Conservation (phyloP, 2,797 vertebrate genomes). For the Rousettus madagascariensis region DNA sequence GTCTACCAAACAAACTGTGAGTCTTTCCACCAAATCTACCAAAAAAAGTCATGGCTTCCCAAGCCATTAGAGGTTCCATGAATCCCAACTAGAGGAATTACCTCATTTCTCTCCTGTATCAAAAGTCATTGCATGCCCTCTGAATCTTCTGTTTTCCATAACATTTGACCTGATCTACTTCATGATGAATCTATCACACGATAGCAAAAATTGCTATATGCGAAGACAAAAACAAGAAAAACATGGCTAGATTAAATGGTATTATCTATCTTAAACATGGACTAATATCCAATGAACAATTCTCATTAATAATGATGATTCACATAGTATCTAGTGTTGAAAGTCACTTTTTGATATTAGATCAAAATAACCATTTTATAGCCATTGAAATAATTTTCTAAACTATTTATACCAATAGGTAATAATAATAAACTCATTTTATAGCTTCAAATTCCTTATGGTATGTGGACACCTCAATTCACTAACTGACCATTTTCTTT, state of each 20-base stretch:
- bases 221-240: conserved; percentile 44
- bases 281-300: not conserved
- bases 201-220: not conserved
- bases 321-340: not conserved
- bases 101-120: not conserved
- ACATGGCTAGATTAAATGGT: not conserved
- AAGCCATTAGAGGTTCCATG: not conserved
- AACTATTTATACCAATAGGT: not conserved
- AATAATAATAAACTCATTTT: conserved; percentile 4
- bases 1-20: not conserved
- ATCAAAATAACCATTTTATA: conserved; percentile 35
- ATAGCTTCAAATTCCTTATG: not conserved
- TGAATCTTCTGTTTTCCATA: conserved; percentile 17
- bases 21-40: not conserved
- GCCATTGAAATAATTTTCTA: not conserved
- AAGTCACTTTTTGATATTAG: not conserved
- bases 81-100: not conserved
- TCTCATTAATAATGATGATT: not conserved
- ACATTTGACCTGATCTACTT: not conserved
- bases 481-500: not conserved
- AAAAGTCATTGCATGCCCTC: not conserved
- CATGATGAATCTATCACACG: not conserved
- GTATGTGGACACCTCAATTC: not conserved
- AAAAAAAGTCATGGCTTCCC: not conserved
- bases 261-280: conserved; percentile 14